Conservation (phyloP, 2,888 invertebrate genomes). For the Latheticus oryzae region DNA sequence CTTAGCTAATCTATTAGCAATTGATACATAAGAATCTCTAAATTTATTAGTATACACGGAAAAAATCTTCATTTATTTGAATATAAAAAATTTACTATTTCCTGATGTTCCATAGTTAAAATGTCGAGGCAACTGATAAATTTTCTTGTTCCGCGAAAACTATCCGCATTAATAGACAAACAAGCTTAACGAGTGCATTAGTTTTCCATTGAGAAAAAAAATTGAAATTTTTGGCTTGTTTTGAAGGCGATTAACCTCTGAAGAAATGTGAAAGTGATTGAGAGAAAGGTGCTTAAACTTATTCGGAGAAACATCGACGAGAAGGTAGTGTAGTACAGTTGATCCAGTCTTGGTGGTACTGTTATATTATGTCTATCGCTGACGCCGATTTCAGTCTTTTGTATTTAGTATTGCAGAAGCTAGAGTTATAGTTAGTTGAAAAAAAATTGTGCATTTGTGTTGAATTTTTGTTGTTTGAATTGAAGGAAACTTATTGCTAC, state of each 20-base stretch:
- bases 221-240: not conserved
- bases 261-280: slow-evolving; percentile 50
- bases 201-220: too few species aligned
- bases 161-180: not conserved
- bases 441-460: slow-evolving; percentile 1
- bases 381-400: slow-evolving; percentile 44
- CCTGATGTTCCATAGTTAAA: too few species aligned
- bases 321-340: slow-evolving; percentile 41
- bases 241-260: slow-evolving; percentile 22
- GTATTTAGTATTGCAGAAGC: slow-evolving; percentile 30
- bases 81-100: too few species aligned
- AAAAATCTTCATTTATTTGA: too few species aligned
- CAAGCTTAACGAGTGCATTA: too few species aligned
- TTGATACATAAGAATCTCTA: too few species aligned
- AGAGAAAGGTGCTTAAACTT: slow-evolving; percentile 41
- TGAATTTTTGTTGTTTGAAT: slow-evolving; percentile 15
- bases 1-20: slow-evolving; percentile 1
- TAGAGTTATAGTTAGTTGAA: too few species aligned
- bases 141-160: not conserved
- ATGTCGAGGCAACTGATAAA: too few species aligned
- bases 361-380: slow-evolving; percentile 48
- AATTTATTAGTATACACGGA: too few species aligned
- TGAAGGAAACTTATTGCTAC: not conserved
- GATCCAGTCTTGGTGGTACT: slow-evolving; percentile 51
- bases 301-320: slow-evolving; percentile 25